A percentile compares a stretch with the other conserved stretches of the same genome.
phyloP scores from a whole-genome alignment of 1,140 invertebrate species.

The Mamestra configurata region DNA sequence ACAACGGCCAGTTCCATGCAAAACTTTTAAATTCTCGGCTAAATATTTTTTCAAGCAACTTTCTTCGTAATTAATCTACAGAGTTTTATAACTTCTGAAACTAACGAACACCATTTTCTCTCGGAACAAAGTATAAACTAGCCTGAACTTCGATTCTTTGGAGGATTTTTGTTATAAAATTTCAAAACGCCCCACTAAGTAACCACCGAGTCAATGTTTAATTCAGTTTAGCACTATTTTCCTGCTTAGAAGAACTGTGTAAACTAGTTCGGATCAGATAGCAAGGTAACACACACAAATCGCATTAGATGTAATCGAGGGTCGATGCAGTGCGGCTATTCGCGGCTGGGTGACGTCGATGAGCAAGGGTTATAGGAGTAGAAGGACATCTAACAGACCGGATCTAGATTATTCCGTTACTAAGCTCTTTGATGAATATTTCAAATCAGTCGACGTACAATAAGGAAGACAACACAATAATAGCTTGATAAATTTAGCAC shows the following conservation, averaged over 20 bases:
- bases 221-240: not conserved
- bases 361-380: constrained; percentile 14
- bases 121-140: constrained; percentile 9
- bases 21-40: not conserved
- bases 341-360: not conserved
- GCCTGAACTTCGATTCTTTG: not conserved
- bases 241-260: constrained; percentile 59
- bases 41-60: constrained; percentile 12
- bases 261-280: constrained; percentile 69
- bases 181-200: not conserved
- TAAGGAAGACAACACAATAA: not conserved
- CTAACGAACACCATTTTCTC: constrained; percentile 17
- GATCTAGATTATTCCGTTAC: constrained; percentile 16
- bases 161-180: not conserved
- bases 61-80: constrained; percentile 29
- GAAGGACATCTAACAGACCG: not conserved
- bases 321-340: constrained; percentile 57
- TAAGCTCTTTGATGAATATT: constrained; percentile 11
- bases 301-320: constrained; percentile 76
- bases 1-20: not conserved
- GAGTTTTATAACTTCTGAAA: constrained; percentile 33
- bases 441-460: not conserved
- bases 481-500: not conserved
- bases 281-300: constrained; percentile 72
- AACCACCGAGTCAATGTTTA: not conserved